These are phyloP conservation scores for Phalacrocorax brasilianus DNA, from an alignment of 2,113 vertebrate genomes.

Conservation along the genomic window DNA sequence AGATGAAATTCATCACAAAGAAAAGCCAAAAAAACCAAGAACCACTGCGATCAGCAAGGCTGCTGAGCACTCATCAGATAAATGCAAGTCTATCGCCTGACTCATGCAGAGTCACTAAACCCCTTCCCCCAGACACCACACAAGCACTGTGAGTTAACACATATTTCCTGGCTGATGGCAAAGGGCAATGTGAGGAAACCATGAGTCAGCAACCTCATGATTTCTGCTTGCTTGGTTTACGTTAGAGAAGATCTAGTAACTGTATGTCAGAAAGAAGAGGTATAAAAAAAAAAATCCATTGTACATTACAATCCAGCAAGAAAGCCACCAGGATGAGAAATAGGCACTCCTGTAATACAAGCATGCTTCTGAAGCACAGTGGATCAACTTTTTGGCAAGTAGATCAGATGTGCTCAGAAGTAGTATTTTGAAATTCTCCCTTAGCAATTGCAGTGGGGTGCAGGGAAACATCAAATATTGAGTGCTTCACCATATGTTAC, in stretches of 20 bases:
- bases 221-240: not conserved
- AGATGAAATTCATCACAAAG: not conserved
- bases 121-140: not conserved
- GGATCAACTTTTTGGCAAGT: not conserved
- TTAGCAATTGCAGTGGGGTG: not conserved
- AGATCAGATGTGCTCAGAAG: not conserved
- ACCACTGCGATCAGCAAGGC: not conserved
- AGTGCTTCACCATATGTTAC: not conserved
- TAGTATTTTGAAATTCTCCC: not conserved
- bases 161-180: slow-evolving; percentile 2
- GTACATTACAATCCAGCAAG: not conserved
- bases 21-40: not conserved
- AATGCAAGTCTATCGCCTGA: not conserved
- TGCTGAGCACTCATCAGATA: not conserved
- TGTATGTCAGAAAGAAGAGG: not conserved
- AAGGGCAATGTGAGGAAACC: slow-evolving; percentile 30
- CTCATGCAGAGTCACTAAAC: not conserved
- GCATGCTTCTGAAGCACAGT: not conserved
- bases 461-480: not conserved
- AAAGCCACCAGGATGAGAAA: not conserved
- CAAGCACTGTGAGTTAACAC: not conserved
- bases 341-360: not conserved
- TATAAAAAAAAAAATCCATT: not conserved
- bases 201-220: slow-evolving; percentile 30
- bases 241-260: not conserved